Evolutionary conservation across 2,888 invertebrate genomes (phyloP).

Genomic region (Monochamus alternatus): DNA sequence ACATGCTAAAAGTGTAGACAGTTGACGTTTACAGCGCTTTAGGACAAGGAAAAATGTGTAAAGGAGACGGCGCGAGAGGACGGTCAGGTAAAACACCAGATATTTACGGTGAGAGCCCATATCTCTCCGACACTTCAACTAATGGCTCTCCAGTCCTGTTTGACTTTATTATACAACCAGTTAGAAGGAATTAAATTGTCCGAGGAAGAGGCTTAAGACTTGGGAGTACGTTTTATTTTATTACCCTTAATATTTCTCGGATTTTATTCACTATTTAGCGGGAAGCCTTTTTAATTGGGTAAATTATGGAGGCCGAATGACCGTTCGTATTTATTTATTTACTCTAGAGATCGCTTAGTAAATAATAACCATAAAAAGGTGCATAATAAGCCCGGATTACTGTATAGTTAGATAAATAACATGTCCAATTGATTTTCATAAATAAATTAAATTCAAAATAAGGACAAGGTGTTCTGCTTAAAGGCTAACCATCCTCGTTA

Average conservation of each 20-base stretch:
- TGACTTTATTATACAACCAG: slow-evolving; percentile 39
- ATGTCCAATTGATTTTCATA: no score
- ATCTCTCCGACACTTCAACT: slow-evolving; percentile 55
- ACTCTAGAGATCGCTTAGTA: not conserved
- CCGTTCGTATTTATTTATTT: not conserved
- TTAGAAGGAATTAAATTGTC: slow-evolving; percentile 37
- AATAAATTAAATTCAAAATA: no score
- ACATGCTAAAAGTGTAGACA: slow-evolving; percentile 64
- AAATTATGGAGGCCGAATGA: not conserved
- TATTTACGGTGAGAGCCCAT: slow-evolving; percentile 60
- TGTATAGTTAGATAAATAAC: no score
- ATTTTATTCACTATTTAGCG: slow-evolving; percentile 18
- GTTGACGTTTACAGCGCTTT: slow-evolving; percentile 64
- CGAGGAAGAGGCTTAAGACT: slow-evolving; percentile 17
- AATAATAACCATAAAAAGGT: no score
- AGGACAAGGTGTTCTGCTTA: no score
- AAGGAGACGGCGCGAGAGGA: slow-evolving; percentile 59
- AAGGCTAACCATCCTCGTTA: no score
- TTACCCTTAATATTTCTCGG: slow-evolving; percentile 22
- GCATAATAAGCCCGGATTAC: no score
- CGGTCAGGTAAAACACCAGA: slow-evolving; percentile 58
- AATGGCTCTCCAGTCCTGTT: slow-evolving; percentile 40
- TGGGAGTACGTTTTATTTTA: slow-evolving; percentile 33
- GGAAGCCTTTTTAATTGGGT: slow-evolving; percentile 7
- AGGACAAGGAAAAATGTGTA: slow-evolving; percentile 62